These are phyloP conservation scores for Antechinus flavipes DNA, from an alignment of 2,113 vertebrate genomes.

Conservation along the genomic window DNA sequence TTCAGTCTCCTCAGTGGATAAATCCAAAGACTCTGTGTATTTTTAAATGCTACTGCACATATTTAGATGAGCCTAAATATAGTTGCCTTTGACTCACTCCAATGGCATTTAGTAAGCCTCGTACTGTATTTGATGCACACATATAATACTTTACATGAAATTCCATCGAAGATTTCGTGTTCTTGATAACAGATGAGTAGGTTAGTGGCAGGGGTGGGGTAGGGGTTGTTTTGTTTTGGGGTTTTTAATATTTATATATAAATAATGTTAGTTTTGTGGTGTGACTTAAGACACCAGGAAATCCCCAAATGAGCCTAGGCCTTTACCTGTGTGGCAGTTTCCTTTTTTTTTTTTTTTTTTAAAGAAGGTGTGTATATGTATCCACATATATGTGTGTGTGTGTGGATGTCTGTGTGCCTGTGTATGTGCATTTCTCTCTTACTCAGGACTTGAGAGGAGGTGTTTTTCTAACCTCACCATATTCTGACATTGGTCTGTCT, in stretches of 20 bases:
- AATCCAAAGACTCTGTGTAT: rapidly evolving
- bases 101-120: background rate
- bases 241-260: constrained; percentile 39
- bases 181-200: background rate
- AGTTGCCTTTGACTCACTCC: background rate
- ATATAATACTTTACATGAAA: background rate
- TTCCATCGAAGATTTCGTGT: background rate
- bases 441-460: background rate
- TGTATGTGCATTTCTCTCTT: background rate
- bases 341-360: background rate
- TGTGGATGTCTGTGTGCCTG: background rate
- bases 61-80: constrained; percentile 26
- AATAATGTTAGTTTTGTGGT: constrained; percentile 13
- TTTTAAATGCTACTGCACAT: constrained; percentile 18
- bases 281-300: constrained; percentile 2
- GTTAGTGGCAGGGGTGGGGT: background rate
- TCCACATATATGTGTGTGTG: background rate
- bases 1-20: background rate
- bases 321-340: background rate
- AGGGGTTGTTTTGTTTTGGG: background rate
- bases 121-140: background rate
- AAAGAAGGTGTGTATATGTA: background rate
- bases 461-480: background rate
- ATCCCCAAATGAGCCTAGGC: background rate
- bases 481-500: background rate